Evolutionary conservation across 30 jellyfish, hydroid and myxozoan genomes (phyloP).

Genomic region (Clytia hemisphaerica): DNA sequence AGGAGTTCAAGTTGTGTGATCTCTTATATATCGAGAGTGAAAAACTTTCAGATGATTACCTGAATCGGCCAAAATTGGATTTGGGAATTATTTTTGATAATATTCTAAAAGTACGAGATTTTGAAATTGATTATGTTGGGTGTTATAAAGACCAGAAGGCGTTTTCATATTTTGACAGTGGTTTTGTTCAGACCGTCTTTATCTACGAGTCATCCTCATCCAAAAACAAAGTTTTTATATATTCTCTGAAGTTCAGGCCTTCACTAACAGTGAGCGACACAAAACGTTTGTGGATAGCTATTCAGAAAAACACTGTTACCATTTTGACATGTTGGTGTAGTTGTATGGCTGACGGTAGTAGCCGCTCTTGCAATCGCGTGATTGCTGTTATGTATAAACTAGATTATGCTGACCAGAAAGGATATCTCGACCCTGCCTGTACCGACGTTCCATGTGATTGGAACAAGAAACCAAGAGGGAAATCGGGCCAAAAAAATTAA

Average conservation of each 20-base stretch:
- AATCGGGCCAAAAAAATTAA: slow-evolving; percentile 3
- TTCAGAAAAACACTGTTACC: not conserved
- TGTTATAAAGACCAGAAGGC: slow-evolving; percentile 41
- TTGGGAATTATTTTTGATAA: slow-evolving; percentile 19
- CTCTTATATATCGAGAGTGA: slow-evolving; percentile 1
- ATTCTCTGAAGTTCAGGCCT: slow-evolving; percentile 16
- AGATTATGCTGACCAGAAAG: slow-evolving; percentile 36
- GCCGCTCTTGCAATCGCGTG: slow-evolving; percentile 36
- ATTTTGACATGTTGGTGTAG: slow-evolving; percentile 26
- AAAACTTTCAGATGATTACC: slow-evolving; percentile 16
- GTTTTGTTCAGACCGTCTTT: slow-evolving; percentile 20
- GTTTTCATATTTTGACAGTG: slow-evolving; percentile 33
- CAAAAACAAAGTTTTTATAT: not conserved
- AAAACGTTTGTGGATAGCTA: slow-evolving; percentile 9
- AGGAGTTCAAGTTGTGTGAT: slow-evolving; percentile 14
- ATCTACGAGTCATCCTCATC: not conserved
- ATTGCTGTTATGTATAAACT: slow-evolving; percentile 32
- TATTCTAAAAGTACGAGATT: slow-evolving; percentile 31
- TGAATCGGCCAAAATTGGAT: slow-evolving; percentile 24
- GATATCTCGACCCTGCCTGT: too few relatives aligned
- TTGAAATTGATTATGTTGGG: slow-evolving; percentile 35
- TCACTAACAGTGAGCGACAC: slow-evolving; percentile 27
- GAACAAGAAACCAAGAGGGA: slow-evolving; percentile 35
- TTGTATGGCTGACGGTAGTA: slow-evolving; percentile 36
- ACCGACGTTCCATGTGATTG: too few relatives aligned